Percentiles rank a stretch among this genome's conserved stretches.
Conservation (phyloP, 2,888 invertebrate genomes). For the Melinaea menophilus region DNA sequence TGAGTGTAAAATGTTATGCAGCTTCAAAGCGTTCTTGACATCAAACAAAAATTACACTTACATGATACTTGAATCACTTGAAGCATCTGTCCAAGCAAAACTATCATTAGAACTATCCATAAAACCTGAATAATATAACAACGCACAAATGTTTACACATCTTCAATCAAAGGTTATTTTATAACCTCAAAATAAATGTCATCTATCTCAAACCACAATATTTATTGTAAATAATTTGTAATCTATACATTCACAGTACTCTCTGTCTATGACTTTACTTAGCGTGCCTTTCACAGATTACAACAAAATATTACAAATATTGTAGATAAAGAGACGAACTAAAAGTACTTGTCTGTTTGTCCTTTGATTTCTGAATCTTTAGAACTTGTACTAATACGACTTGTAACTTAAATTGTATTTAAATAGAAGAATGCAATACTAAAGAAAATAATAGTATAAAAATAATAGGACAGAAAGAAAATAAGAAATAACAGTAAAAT, state of each 20-base stretch:
- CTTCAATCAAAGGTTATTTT: slow-evolving; percentile 8
- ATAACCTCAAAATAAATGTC: slow-evolving; percentile 5
- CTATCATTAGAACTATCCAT: slow-evolving; percentile 52
- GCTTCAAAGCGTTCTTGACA: too few species aligned
- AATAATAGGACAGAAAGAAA: too few species aligned
- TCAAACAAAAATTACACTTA: slow-evolving; percentile 33
- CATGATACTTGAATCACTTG: slow-evolving; percentile 40
- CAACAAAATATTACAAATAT: too few species aligned
- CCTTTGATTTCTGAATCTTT: too few species aligned
- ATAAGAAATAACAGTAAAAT: too few species aligned
- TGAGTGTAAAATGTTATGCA: slow-evolving; percentile 1
- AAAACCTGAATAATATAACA: slow-evolving; percentile 13
- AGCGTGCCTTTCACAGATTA: neutral
- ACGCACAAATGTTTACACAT: slow-evolving; percentile 4
- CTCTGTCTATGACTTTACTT: neutral
- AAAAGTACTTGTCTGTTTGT: too few species aligned
- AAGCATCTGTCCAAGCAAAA: slow-evolving; percentile 52
- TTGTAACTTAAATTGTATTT: too few species aligned
- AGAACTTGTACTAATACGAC: too few species aligned
- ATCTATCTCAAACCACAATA: neutral
- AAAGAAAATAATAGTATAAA: too few species aligned
- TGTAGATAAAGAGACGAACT: too few species aligned
- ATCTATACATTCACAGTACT: neutral
- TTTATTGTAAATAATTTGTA: neutral
- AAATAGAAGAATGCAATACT: too few species aligned